Percentiles rank a stretch among this genome's conserved stretches.
phyloP scores from a whole-genome alignment of 30 jellyfish, hydroid and myxozoan genomes.

The Clytia hemisphaerica region DNA sequence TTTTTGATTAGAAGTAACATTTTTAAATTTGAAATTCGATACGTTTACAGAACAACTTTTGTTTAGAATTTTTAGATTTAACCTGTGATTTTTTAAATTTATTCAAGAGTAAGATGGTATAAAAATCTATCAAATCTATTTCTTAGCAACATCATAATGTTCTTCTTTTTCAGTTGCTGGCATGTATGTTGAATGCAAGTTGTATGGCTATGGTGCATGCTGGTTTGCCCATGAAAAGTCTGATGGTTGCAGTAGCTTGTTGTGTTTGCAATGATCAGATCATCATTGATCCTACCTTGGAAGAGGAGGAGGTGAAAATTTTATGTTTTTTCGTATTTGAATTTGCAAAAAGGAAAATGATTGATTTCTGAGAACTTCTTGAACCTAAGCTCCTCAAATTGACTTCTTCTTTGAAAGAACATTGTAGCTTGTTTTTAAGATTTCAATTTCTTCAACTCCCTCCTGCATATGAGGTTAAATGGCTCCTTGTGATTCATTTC shows the following conservation, averaged over 20 bases:
- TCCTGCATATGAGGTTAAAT: neutral
- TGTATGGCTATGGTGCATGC: slow-evolving; percentile 76
- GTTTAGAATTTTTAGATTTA: too few relatives aligned
- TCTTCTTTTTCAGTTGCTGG: slow-evolving; percentile 29
- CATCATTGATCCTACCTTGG: slow-evolving; percentile 35
- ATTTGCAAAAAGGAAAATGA: too few relatives aligned
- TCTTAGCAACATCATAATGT: too few relatives aligned
- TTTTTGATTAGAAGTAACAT: neutral
- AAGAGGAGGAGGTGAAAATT: slow-evolving; percentile 39
- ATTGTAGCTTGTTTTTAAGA: too few relatives aligned
- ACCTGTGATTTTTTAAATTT: too few relatives aligned
- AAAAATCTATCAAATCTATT: too few relatives aligned
- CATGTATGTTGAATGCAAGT: slow-evolving; percentile 66
- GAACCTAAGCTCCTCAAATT: too few relatives aligned
- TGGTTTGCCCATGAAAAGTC: slow-evolving; percentile 71
- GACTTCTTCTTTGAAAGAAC: too few relatives aligned
- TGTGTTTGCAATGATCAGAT: slow-evolving; percentile 42
- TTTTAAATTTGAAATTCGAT: neutral
- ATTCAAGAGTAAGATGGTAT: too few relatives aligned
- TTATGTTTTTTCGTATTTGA: neutral
- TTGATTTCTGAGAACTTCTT: too few relatives aligned
- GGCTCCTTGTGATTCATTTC: neutral
- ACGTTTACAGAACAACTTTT: too few relatives aligned
- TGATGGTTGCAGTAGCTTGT: slow-evolving; percentile 83
- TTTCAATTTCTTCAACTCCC: neutral